phyloP scores from a whole-genome alignment of 1,140 invertebrate species.

The Nasonia giraulti region DNA sequence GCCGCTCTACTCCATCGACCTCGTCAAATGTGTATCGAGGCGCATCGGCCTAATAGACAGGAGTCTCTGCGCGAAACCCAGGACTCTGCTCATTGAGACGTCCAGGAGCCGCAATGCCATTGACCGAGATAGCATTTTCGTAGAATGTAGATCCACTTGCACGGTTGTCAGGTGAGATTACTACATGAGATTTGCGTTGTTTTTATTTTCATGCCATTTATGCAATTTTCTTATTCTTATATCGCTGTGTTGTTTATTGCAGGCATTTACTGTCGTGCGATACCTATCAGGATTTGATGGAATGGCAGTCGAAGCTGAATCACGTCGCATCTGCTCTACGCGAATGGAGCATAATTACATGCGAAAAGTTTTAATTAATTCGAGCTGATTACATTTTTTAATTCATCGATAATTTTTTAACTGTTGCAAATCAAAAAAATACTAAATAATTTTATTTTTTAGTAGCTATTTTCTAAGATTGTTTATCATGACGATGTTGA shows the following conservation, averaged over 20 bases:
- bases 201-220: not conserved
- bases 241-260: constrained; percentile 30
- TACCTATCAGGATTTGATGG: constrained; percentile 62
- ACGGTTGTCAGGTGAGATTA: constrained; percentile 55
- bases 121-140: constrained; percentile 53
- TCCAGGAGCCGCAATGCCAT: constrained; percentile 44
- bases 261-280: constrained; percentile 66
- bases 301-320: constrained; percentile 69
- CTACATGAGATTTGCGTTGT: constrained; percentile 17
- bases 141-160: constrained; percentile 50
- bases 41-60: constrained; percentile 60
- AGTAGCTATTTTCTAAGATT: constrained; percentile 2
- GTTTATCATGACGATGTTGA: not conserved
- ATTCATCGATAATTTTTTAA: constrained; percentile 24
- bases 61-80: constrained; percentile 66
- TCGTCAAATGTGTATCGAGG: constrained; percentile 60
- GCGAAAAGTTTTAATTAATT: not conserved
- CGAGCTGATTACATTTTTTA: not conserved
- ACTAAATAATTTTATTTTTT: constrained; percentile 12
- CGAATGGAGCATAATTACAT: constrained; percentile 61
- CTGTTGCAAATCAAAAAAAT: not conserved
- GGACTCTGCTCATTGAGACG: constrained; percentile 67
- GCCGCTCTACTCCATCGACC: constrained; percentile 64
- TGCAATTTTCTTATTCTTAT: not conserved
- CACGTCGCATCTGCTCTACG: constrained; percentile 61